phyloP scores from a whole-genome alignment of 2,888 invertebrate species.

The Blastobasis lacticolella region DNA sequence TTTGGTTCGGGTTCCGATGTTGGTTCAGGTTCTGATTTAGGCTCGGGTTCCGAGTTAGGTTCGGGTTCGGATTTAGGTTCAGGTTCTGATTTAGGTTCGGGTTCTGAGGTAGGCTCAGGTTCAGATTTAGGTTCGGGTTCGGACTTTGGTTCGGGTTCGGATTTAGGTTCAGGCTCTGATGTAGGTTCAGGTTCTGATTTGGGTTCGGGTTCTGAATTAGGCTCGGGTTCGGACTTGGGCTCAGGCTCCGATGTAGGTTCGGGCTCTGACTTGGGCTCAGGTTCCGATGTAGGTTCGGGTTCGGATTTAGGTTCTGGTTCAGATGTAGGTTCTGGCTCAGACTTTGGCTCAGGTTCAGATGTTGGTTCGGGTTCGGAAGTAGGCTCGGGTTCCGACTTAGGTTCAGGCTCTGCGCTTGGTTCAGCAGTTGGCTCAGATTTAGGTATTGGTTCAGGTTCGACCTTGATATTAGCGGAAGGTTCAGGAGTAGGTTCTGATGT shows the following conservation, averaged over 20 bases:
- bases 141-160: conserved; percentile 38
- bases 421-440: conserved; percentile 44
- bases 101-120: conserved; percentile 38
- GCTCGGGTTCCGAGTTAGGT: conserved; percentile 50
- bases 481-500: conserved; percentile 34
- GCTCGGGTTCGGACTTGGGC: conserved; percentile 33
- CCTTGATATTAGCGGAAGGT: conserved; percentile 30
- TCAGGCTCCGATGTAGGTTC: conserved; percentile 24
- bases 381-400: conserved; percentile 45
- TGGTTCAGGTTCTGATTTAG: conserved; percentile 51
- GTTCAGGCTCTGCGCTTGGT: conserved; percentile 38
- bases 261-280: conserved; percentile 27
- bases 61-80: conserved; percentile 55
- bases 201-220: conserved; percentile 43
- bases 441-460: conserved; percentile 51
- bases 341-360: conserved; percentile 27
- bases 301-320: conserved; percentile 41
- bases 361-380: conserved; percentile 46
- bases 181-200: conserved; percentile 45
- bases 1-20: conserved; percentile 55
- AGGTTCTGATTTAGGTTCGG: conserved; percentile 57
- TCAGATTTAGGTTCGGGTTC: conserved; percentile 50
- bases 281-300: conserved; percentile 30
- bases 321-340: conserved; percentile 52
- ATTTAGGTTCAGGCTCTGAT: conserved; percentile 33